These are phyloP conservation scores for Ericerus pela DNA, from an alignment of 1,140 invertebrate genomes.

Conservation along the genomic window DNA sequence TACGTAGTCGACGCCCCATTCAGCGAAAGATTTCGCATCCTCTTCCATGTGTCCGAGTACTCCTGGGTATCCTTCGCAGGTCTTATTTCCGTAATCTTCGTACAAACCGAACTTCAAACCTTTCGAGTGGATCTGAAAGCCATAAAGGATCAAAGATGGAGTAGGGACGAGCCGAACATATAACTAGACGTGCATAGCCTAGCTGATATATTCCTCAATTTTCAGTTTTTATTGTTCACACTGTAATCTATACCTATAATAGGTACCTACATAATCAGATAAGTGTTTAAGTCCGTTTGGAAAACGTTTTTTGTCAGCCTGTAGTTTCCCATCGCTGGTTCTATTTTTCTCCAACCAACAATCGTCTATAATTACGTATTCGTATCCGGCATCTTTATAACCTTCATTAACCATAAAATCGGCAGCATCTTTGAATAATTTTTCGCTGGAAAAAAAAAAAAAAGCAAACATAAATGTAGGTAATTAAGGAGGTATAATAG, in stretches of 20 bases:
- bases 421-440: conserved; percentile 39
- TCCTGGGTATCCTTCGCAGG: conserved; percentile 90
- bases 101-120: conserved; percentile 95
- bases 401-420: conserved; percentile 40
- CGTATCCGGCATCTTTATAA: conserved; percentile 40
- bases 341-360: conserved; percentile 41
- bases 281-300: conserved; percentile 43
- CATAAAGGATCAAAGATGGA: not conserved
- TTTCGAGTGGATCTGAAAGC: conserved; percentile 68
- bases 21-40: conserved; percentile 85
- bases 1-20: conserved; percentile 92
- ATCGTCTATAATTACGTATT: conserved; percentile 45
- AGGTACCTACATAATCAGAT: conserved; percentile 40
- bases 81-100: conserved; percentile 89
- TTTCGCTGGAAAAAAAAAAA: conserved; percentile 34
- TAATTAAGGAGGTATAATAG: too few species aligned
- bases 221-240: conserved; percentile 13
- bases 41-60: conserved; percentile 66
- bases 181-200: not conserved
- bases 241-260: not conserved
- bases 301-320: conserved; percentile 40
- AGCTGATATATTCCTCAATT: too few species aligned
- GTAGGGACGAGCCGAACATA: not conserved
- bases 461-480: too few species aligned
- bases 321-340: conserved; percentile 34